Evolutionary conservation across 2,888 invertebrate genomes (phyloP).

Genomic region (Masnerella sp.): DNA sequence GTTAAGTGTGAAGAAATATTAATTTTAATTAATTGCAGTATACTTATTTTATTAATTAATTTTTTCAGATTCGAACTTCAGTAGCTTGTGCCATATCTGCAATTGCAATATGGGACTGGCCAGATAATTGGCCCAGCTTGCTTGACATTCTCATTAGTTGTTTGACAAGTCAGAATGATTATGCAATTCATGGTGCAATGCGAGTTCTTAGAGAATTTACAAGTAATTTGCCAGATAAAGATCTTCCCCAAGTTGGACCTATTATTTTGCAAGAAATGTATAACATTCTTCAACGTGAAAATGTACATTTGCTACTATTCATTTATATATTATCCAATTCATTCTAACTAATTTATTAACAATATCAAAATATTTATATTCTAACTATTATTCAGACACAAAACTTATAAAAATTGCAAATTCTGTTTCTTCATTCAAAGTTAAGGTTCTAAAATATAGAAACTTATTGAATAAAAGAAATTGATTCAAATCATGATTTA

Average conservation of each 20-base stretch:
- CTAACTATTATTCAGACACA: no score
- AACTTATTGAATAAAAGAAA: no score
- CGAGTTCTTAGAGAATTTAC: conserved; percentile 84
- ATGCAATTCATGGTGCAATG: conserved; percentile 85
- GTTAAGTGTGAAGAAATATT: no score
- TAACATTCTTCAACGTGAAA: conserved; percentile 82
- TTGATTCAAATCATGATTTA: no score
- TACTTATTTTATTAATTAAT: no score
- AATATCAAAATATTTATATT: no score
- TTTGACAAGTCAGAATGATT: conserved; percentile 80
- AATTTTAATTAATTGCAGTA: no score
- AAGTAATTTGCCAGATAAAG: conserved; percentile 82
- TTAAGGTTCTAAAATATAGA: no score
- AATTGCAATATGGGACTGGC: conserved; percentile 87
- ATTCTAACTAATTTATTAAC: no score
- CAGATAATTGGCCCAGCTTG: conserved; percentile 84
- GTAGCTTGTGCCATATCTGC: conserved; percentile 85
- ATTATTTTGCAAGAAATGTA: conserved; percentile 85
- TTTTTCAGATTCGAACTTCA: conserved; percentile 79
- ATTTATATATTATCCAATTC: background rate
- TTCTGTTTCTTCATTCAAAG: no score
- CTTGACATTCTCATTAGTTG: conserved; percentile 84
- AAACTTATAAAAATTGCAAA: no score
- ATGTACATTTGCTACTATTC: conserved; percentile 71
- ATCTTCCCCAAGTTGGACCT: conserved; percentile 83